Base-by-base conservation (phyloP, 2,113 vertebrate genomes). In the Hipposideros armiger region DNA sequence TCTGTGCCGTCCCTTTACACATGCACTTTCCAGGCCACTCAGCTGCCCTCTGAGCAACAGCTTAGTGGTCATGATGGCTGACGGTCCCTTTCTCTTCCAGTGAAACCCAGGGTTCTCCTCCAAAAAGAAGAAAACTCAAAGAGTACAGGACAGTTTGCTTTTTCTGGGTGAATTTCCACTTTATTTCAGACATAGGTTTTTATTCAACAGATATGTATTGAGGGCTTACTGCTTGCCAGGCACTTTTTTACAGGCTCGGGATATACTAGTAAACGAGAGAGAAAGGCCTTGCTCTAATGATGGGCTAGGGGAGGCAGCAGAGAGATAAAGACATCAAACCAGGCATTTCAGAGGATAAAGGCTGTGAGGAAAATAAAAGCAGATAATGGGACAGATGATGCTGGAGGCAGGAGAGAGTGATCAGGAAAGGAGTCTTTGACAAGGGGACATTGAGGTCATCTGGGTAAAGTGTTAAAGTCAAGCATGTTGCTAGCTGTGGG, bases 11-110 rank as follows among this genome's bases (percentile, higher is more conserved):
- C 17, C 14, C 80, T 52, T 60, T 4, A 6, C 62, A 7, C 2
- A 0, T 0, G 5, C 1, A 8, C 7, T 1, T 3, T 1, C 40
- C 0, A 20, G 11, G 36, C 28, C 36, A 15, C 26, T 32, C 0
- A 19, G 22, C 6, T 7, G 5, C 11, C 32, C 30, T 28, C 19
- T 1, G 16, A 4, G 22, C n/a, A 17, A 13, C 0, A 15, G 52
- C 40, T 42, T 1, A 0, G 3, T 36, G 74, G 40, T 15, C 3
- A 0, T 3, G 7, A 15, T 0, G 7, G 24, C 10, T 0, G 0
- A 4, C 0, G 6, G 9, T 16, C 58, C 9, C 17, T 6, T 19
- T 6, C 1, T 72, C 19, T 40, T 14, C 67, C 7, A 1, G 8
- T 5, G 13, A 80, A 32, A 32, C 45, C 26, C 60, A 22, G 10